Conservation (phyloP, 1,140 invertebrate species). For the Hypsibius dujardini region DNA sequence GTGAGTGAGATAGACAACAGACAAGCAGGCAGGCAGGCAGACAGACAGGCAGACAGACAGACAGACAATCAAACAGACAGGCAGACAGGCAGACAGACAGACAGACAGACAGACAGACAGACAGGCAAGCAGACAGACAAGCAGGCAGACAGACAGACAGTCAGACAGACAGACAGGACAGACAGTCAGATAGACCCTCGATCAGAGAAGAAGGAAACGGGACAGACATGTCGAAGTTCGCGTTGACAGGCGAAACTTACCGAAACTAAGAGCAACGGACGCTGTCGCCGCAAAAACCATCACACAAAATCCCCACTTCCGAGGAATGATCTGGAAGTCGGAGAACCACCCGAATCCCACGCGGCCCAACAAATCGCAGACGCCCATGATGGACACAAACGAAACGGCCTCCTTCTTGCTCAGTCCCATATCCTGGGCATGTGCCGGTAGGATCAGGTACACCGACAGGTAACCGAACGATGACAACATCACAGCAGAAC, state of each 20-base stretch:
- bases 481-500: neutral
- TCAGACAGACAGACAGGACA: neutral
- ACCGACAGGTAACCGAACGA: slow-evolving; percentile 1
- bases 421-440: neutral
- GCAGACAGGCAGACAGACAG: too few species aligned
- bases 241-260: neutral
- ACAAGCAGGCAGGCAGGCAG: too few species aligned
- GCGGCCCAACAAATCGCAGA: neutral
- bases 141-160: too few species aligned
- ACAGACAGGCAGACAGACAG: too few species aligned
- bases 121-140: too few species aligned
- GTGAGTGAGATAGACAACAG: too few species aligned
- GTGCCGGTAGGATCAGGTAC: slow-evolving; percentile 10
- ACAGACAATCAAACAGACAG: too few species aligned
- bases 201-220: neutral
- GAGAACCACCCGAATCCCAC: neutral
- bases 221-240: too few species aligned
- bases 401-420: slow-evolving; percentile 1
- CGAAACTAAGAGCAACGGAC: neutral
- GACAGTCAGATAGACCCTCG: neutral
- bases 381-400: neutral
- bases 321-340: slow-evolving; percentile 1
- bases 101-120: too few species aligned
- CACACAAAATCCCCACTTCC: neutral
- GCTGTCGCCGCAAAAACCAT: neutral